A percentile compares a stretch with the other conserved stretches of the same genome.
Evolutionary conservation across 2,113 vertebrate species (phyloP).

Genomic region (Papio anubis): DNA sequence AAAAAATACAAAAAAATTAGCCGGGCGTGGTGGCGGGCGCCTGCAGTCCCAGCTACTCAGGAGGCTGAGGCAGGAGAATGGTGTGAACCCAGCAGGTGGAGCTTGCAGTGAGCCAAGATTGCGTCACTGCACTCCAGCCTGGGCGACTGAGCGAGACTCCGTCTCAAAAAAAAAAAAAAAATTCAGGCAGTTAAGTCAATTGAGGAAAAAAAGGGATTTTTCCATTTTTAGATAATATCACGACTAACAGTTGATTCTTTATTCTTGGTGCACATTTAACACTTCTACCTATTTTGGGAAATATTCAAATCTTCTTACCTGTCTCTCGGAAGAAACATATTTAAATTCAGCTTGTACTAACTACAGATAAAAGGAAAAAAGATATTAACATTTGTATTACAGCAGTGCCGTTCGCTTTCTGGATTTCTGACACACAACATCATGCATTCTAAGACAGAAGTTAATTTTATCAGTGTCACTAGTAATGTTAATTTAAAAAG

Average conservation of each 20-base stretch:
- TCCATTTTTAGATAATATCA: slow-evolving; percentile 4
- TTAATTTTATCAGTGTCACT: slow-evolving; percentile 67
- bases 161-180: not conserved
- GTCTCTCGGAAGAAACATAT: slow-evolving; percentile 53
- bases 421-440: slow-evolving; percentile 61
- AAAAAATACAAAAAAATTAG: too few species aligned
- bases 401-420: slow-evolving; percentile 66
- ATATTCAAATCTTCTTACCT: not conserved
- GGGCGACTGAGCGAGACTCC: too few species aligned
- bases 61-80: too few species aligned
- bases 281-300: slow-evolving; percentile 8
- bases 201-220: not conserved
- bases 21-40: accelerated
- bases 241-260: slow-evolving; percentile 2
- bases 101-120: too few species aligned
- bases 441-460: slow-evolving; percentile 74
- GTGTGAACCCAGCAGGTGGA: too few species aligned
- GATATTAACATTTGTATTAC: slow-evolving; percentile 59
- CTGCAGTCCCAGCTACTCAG: too few species aligned
- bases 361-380: slow-evolving; percentile 53
- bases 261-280: not conserved
- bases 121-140: too few species aligned
- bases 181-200: slow-evolving; percentile 64
- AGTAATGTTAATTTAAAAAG: slow-evolving; percentile 73
- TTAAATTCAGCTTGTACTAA: slow-evolving; percentile 54